A percentile compares a stretch with the other conserved stretches of the same genome.
Evolutionary conservation across 2,797 vertebrate species (phyloP).

Genomic region (Scarus forsteni): DNA sequence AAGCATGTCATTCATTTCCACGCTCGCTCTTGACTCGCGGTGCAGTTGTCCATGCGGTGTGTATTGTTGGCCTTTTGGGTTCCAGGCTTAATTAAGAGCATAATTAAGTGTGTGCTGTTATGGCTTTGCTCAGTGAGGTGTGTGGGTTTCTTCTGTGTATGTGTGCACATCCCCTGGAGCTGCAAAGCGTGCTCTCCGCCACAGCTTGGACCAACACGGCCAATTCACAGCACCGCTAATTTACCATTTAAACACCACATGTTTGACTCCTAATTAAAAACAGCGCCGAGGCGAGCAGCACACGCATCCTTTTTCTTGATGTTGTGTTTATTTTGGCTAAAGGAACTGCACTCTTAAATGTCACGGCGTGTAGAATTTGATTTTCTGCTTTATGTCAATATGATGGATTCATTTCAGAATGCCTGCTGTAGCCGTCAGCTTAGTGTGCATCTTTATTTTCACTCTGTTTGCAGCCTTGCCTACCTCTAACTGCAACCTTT

Average conservation of each 20-base stretch:
- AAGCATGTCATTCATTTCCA: constrained; percentile 40
- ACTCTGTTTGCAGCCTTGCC: too few relatives aligned
- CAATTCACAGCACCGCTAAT: constrained; percentile 69
- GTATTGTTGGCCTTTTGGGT: constrained; percentile 63
- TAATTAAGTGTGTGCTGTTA: constrained; percentile 70
- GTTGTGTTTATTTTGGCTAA: constrained; percentile 23
- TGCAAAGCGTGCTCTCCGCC: constrained; percentile 37
- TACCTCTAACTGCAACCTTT: background rate
- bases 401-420: background rate
- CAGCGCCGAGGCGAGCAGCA: constrained; percentile 9
- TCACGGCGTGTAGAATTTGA: constrained; percentile 40
- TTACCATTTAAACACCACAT: constrained; percentile 78
- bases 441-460: background rate
- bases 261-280: constrained; percentile 78
- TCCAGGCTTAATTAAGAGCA: constrained; percentile 74
- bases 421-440: background rate
- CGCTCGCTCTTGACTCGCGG: constrained; percentile 7
- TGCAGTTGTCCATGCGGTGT: constrained; percentile 7
- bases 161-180: constrained; percentile 45
- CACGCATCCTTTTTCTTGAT: background rate
- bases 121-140: constrained; percentile 59
- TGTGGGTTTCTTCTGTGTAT: constrained; percentile 30
- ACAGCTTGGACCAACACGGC: constrained; percentile 68
- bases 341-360: constrained; percentile 44
- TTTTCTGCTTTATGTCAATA: constrained; percentile 27